These are phyloP conservation scores for Psammodynastes pulverulentus DNA, from an alignment of 2,113 vertebrate genomes.

Conservation along the genomic window DNA sequence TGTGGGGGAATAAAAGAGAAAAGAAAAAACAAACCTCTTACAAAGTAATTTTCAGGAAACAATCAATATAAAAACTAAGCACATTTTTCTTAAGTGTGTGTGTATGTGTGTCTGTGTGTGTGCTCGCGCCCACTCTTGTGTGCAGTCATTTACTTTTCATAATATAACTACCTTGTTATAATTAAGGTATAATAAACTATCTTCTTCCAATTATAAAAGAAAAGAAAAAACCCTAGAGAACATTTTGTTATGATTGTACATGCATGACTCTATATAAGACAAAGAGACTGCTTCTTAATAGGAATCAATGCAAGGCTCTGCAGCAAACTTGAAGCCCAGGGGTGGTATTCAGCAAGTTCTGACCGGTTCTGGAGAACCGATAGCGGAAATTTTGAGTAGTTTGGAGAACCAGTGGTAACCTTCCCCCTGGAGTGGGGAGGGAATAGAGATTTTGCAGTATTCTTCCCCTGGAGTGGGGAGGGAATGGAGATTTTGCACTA, in stretches of 20 bases:
- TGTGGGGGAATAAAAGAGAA: constrained; percentile 5
- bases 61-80: accelerated
- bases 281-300: neutral
- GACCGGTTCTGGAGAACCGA: too few relatives aligned
- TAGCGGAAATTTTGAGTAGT: too few relatives aligned
- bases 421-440: too few relatives aligned
- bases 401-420: too few relatives aligned
- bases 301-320: neutral
- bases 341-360: too few relatives aligned
- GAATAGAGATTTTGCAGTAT: too few relatives aligned
- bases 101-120: neutral
- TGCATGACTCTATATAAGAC: neutral
- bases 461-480: too few relatives aligned
- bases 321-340: neutral
- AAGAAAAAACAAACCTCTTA: neutral
- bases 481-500: too few relatives aligned
- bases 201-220: neutral
- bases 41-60: neutral
- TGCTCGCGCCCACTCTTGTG: too few relatives aligned
- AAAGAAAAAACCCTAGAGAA: neutral
- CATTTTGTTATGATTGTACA: neutral
- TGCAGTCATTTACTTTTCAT: neutral
- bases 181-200: neutral
- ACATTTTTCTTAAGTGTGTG: neutral
- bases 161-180: neutral